These are phyloP conservation scores for Aurelia sp. DNA, from an alignment of 30 jellyfish, hydroid and myxozoan genomes.

Conservation along the genomic window DNA sequence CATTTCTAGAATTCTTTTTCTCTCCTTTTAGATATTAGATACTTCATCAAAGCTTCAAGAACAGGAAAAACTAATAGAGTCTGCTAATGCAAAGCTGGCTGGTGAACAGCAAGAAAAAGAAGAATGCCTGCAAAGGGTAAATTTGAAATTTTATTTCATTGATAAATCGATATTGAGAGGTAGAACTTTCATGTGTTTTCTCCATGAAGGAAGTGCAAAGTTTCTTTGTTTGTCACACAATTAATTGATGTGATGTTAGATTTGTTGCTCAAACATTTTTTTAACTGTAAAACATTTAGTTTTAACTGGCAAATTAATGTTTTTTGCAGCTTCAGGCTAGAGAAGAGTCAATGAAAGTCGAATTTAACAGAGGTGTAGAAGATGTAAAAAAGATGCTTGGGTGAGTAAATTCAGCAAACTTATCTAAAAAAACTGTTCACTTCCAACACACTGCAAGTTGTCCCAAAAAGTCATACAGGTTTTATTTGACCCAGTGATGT, in stretches of 20 bases:
- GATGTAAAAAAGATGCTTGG: conserved; percentile 39
- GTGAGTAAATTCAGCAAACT: not conserved
- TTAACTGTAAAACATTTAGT: not conserved
- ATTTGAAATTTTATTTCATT: not conserved
- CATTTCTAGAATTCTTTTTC: too few relatives aligned
- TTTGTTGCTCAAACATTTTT: not conserved
- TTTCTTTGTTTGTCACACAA: too few relatives aligned
- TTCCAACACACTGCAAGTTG: too few relatives aligned
- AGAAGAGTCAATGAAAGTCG: conserved; percentile 61
- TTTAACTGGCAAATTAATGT: not conserved
- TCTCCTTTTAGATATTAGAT: conserved; percentile 16
- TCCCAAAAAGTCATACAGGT: too few relatives aligned
- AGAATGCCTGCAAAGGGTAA: conserved; percentile 49
- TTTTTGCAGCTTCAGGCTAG: conserved; percentile 29
- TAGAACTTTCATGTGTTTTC: too few relatives aligned
- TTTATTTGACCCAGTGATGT: too few relatives aligned
- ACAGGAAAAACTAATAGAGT: not conserved
- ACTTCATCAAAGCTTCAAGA: conserved; percentile 28
- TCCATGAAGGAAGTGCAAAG: too few relatives aligned
- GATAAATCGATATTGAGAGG: too few relatives aligned
- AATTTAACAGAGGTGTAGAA: conserved; percentile 53
- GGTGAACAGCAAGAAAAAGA: conserved; percentile 33
- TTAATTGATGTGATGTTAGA: too few relatives aligned
- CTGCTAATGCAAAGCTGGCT: conserved; percentile 6
- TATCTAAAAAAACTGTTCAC: too few relatives aligned